Evolutionary conservation across 2,797 vertebrate genomes (phyloP).

Genomic region (Enteromius fasciolatus): DNA sequence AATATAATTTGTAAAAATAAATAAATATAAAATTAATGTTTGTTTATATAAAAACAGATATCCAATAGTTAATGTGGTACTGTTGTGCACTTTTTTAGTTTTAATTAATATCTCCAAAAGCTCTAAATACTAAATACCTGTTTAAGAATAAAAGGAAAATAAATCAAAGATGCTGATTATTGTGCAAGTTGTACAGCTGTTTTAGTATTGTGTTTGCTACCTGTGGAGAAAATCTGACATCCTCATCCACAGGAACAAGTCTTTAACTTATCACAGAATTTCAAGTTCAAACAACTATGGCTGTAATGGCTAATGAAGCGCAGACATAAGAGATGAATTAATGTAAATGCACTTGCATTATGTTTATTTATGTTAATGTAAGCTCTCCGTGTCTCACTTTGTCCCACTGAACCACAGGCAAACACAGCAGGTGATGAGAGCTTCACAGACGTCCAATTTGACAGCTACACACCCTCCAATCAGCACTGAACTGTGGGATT

Average conservation of each 20-base stretch:
- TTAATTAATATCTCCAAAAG: background rate
- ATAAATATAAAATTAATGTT: background rate
- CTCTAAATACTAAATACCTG: background rate
- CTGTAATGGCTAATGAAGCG: conserved; percentile 5
- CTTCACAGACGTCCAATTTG: background rate
- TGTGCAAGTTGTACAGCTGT: background rate
- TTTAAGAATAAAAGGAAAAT: background rate
- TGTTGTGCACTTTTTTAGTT: background rate
- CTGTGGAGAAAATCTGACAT: background rate
- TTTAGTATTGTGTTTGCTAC: background rate
- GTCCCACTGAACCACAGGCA: conserved; percentile 18
- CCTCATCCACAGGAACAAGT: conserved; percentile 2
- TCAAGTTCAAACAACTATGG: conserved; percentile 10
- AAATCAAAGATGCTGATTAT: background rate
- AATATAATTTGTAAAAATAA: background rate
- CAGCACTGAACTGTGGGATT: conserved; percentile 10
- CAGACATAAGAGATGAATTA: background rate
- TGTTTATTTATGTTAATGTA: conserved; percentile 36
- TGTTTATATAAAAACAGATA: background rate
- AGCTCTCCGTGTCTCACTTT: conserved; percentile 18
- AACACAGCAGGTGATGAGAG: conserved; percentile 27
- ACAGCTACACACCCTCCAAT: conserved; percentile 35
- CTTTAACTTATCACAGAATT: conserved; percentile 10
- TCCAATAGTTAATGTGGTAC: background rate
- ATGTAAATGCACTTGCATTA: conserved; percentile 18